Evolutionary conservation across 2,888 invertebrate genomes (phyloP), one percentile per base, ranked within the genome.

Genomic region (Stenurella melanura): DNA sequence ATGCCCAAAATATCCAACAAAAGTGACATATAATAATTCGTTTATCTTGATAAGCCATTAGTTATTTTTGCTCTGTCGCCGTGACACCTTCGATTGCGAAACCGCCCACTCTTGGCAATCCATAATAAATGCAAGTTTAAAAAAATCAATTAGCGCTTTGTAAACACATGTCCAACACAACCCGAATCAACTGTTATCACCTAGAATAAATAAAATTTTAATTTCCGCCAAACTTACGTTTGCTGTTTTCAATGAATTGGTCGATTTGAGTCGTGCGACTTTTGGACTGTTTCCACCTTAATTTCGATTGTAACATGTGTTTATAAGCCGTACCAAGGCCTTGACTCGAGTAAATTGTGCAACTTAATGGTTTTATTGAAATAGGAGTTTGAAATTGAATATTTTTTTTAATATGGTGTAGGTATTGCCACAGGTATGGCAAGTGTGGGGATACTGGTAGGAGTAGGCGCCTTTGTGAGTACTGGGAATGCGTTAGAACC

Each of bases 331-430:
- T 9, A 34, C 34, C 61, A 4, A 63, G 61, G 34, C 34, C 50
- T 50, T 50, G 50, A 50, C 61, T 63, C 17, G 34, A 63, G 61
- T 34, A n/a, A 63, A 63, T 63, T 63, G 61, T 63, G 61, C 61
- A 63, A 63, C 11, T 30, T 11, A 12, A 34, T 11, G n/a, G 50
- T 50, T 50, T 42, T 11, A 42, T 42, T 50, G 50, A 15, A 50
- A 42, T 50, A n/a, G 6, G 2, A 50, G 50, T 50, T 50, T 50
- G 50, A 50, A 42, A 42, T 42, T 42, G 15, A 12, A 42, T 34
- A 42, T 42, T 42, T 42, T n/a, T 42, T 42, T 42, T 12, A 12
- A 34, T 42, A 42, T 42, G 42, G 15, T 15, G 42, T 42, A 34
- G 30, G 30, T 34, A 34, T 34, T 34, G 30, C 30, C 30, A 34